Evolutionary conservation across 2,797 vertebrate genomes (phyloP).

Genomic region (Danio jaintianensis): DNA sequence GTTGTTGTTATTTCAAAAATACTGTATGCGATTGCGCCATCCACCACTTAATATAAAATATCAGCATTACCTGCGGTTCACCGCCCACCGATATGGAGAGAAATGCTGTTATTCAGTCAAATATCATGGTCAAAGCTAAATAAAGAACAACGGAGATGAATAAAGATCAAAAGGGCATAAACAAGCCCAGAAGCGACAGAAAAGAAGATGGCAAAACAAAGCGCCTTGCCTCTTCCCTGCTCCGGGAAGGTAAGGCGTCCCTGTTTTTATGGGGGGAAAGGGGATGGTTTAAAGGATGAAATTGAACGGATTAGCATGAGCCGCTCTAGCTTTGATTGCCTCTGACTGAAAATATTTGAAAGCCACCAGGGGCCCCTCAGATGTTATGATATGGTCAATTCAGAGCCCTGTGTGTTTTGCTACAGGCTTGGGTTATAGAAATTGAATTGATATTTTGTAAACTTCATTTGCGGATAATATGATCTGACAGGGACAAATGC

Average conservation of each 20-base stretch:
- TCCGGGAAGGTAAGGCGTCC: conserved; percentile 41
- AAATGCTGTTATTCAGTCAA: not conserved
- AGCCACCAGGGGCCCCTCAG: conserved; percentile 94
- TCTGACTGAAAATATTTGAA: conserved; percentile 94
- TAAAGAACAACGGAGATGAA: not conserved
- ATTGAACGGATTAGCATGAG: conserved; percentile 95
- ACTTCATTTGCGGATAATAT: conserved; percentile 99
- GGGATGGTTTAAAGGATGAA: conserved; percentile 93
- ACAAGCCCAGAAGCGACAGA: not conserved
- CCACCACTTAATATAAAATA: not conserved
- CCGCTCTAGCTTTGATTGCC: conserved; percentile 94
- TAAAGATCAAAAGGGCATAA: not conserved
- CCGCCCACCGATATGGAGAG: not conserved
- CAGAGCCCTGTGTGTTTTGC: conserved; percentile 80
- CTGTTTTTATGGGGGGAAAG: conserved; percentile 83
- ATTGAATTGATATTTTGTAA: conserved; percentile 99
- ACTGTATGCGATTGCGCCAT: not conserved
- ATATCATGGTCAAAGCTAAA: not conserved
- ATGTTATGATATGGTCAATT: conserved; percentile 86
- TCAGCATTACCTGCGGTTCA: not conserved
- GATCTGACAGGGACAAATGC: conserved; percentile 99
- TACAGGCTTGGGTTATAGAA: conserved; percentile 88
- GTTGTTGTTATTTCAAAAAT: not conserved
- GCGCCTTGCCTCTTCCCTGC: conserved; percentile 57
- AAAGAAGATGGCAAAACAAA: conserved; percentile 34